A percentile compares a stretch with the other conserved stretches of the same genome.
Evolutionary conservation across 2,113 vertebrate species (phyloP).

Genomic region (Loxodonta africana): DNA sequence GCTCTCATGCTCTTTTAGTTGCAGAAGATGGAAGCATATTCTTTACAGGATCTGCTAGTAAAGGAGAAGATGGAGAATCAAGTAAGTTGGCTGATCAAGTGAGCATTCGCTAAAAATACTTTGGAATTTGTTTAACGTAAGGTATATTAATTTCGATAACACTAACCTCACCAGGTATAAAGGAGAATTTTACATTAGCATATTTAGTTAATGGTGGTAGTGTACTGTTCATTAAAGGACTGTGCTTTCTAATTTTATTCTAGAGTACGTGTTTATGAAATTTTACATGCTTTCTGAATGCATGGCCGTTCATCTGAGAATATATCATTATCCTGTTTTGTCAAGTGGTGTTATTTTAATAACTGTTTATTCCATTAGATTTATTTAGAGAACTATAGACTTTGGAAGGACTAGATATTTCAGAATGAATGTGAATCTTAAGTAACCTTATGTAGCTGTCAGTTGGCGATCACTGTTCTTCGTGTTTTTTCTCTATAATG

Average conservation of each 20-base stretch:
- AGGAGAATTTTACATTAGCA: background rate
- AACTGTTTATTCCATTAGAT: background rate
- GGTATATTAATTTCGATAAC: background rate
- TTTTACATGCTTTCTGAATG: slow-evolving; percentile 10
- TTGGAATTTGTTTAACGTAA: background rate
- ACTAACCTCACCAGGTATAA: background rate
- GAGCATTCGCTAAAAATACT: background rate
- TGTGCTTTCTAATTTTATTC: background rate
- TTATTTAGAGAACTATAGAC: background rate
- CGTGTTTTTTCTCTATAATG: background rate
- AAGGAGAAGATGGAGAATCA: slow-evolving; percentile 99
- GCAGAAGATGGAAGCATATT: slow-evolving; percentile 99
- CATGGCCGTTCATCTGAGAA: background rate
- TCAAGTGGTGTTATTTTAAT: background rate
- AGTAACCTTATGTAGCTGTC: background rate
- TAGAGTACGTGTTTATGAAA: background rate
- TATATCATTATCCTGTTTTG: slow-evolving; percentile 5
- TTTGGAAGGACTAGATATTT: slow-evolving; percentile 54
- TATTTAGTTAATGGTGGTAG: background rate
- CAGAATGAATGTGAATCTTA: background rate
- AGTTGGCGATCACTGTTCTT: background rate
- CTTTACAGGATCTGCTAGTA: slow-evolving; percentile 98
- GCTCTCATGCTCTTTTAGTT: slow-evolving; percentile 98
- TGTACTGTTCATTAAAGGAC: background rate
- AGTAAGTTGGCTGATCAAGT: slow-evolving; percentile 89